Base-by-base conservation (phyloP, 1,140 invertebrate genomes). In the Drosophila trapezifrons region DNA sequence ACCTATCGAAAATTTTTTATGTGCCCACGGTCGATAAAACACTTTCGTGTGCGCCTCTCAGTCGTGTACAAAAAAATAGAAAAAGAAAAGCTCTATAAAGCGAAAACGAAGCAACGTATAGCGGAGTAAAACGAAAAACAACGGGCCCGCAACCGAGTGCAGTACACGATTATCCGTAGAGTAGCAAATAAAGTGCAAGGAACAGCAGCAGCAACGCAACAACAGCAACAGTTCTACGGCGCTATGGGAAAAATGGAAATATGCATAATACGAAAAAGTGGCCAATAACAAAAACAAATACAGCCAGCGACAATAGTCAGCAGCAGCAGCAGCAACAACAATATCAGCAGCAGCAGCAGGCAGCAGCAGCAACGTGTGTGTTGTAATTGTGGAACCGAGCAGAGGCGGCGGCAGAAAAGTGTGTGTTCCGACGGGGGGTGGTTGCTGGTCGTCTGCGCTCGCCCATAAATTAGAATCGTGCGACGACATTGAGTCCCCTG, bases 211-310 rank as follows among this genome's bases (percentile, higher is more conserved):
- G 37, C 13, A 38, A 38, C 37, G 37, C 37, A 38, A 38, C 37
- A 38, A 38, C 37, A 70, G 72, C 45, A 67, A 63, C 49, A 70
- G 59, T 80, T 59, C 70, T 55, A 60, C 52, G 40, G 59, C 25
- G 46, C 46, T 49, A 29, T 20, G 66, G 55, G 65, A 62, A 56
- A 62, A 78, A 87, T 87, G 76, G 62, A 75, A 86, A 78, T 76
- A 83, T 76, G 77, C 78, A 76, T 76, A 79, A 83, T 76, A 83
- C 82, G 69, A 79, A 87, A 87, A 82, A 79, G 78, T 89, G 51
- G 72, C 73, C 72, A 82, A 60, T 76, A 85, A 81, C 66, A 85
- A 73, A 75, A 85, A 81, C 76, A 85, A 70, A 65, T 59, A 52
- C 69, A 76, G 40, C 29, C 32, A 65, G 54, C 54, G 57, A 58